Evolutionary conservation across 2,888 invertebrate species (phyloP).

Genomic region (Platycnemis pennipes): DNA sequence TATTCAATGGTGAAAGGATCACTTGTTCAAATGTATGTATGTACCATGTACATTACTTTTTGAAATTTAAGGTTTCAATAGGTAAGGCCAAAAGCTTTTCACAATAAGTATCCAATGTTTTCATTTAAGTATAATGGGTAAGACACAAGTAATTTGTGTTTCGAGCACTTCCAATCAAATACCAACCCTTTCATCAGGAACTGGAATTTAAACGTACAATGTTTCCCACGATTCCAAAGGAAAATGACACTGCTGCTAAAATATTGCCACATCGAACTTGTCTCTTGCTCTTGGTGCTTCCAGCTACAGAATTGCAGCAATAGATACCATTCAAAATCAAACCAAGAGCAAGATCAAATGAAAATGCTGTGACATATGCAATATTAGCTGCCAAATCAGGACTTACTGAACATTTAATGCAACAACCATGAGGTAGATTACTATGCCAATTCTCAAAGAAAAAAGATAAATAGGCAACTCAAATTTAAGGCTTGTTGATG

Average conservation of each 20-base stretch:
- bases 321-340: not conserved
- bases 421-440: slow-evolving; percentile 57
- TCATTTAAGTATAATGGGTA: too few relatives aligned
- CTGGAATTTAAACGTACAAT: not conserved
- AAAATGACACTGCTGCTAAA: not conserved
- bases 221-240: not conserved
- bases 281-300: not conserved
- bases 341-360: not conserved
- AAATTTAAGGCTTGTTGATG: not conserved
- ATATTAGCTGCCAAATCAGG: not conserved
- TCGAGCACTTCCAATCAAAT: not conserved
- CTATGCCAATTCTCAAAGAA: not conserved
- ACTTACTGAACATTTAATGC: not conserved
- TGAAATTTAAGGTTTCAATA: too few relatives aligned
- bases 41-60: too few relatives aligned
- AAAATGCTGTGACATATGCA: not conserved
- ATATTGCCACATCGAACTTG: not conserved
- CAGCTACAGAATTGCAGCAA: not conserved
- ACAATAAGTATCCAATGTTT: too few relatives aligned
- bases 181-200: not conserved
- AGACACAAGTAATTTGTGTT: too few relatives aligned
- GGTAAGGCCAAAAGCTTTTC: too few relatives aligned
- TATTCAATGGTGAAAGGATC: too few relatives aligned
- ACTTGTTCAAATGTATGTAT: too few relatives aligned
- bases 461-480: slow-evolving; percentile 46